Evolutionary conservation across 2,113 vertebrate genomes (phyloP), one percentile per base, ranked within the genome.

Genomic region (Stigmatopora argus): DNA sequence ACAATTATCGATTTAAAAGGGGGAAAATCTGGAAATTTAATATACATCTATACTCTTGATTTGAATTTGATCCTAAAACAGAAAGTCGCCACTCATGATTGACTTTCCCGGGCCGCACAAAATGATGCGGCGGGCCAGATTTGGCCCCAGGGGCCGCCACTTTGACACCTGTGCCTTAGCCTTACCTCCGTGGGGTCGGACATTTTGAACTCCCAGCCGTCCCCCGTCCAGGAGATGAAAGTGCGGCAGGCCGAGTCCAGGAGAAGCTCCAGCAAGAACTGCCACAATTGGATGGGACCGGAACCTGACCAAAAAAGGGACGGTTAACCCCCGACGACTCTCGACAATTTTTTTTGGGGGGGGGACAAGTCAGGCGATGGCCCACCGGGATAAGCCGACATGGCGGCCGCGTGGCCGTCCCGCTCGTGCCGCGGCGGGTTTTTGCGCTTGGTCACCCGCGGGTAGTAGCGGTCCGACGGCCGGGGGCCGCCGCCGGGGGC

Each of bases 131-230:
- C 26, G 26, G 26, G 26, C 26, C 26, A 31, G 2, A 31, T 31
- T 31, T 31, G 26, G 26, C 26, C 26, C 26, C n/a, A 3, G 2
- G 26, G 26, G 26, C 26, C 26, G 26, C 26, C 26, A 31, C 26
- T 31, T 31, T 31, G 26, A 31, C 26, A 31, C 26, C 26, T 2
- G 26, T 4, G 6, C 38, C 38, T 41, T 6, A 41, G 38, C 9
- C 38, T 41, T 41, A 92, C 92, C 90, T 93, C 92, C 19, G 91
- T 81, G 31, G 92, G 92, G 72, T 93, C 92, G 0, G 91, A 92
- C 83, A 93, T 93, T 73, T 93, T 93, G 34, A 93, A 93, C 70
- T 93, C 92, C 92, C 92, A 93, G 49, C 92, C 92, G 7, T 93
- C 90, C 58, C 92, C 92, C 0, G 92, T 93, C 92, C 92, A 93